Evolutionary conservation across 2,113 vertebrate genomes (phyloP).

Genomic region (Tetraodon nigroviridis): DNA sequence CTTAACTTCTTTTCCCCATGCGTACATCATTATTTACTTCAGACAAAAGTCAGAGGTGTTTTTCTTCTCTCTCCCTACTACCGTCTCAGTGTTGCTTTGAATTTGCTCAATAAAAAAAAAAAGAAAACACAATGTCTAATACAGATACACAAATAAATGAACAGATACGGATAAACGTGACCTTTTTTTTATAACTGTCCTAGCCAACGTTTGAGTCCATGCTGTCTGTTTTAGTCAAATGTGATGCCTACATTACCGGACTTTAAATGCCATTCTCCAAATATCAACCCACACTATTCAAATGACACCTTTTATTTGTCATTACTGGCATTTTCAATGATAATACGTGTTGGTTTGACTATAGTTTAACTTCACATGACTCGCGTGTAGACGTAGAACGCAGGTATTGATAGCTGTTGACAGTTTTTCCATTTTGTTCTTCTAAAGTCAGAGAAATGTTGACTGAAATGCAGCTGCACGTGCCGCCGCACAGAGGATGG

Average conservation of each 20-base stretch:
- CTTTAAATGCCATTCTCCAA: slow-evolving; percentile 46
- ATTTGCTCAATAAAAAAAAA: too few species aligned
- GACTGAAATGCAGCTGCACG: slow-evolving; percentile 50
- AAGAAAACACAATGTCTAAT: too few species aligned
- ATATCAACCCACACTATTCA: slow-evolving; percentile 64
- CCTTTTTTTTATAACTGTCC: too few species aligned
- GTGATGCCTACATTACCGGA: slow-evolving; percentile 24
- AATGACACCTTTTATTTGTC: slow-evolving; percentile 64
- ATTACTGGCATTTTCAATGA: slow-evolving; percentile 62
- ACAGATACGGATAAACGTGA: too few species aligned
- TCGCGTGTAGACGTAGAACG: slow-evolving; percentile 33
- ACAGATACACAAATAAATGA: too few species aligned
- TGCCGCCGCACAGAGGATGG: slow-evolving; percentile 58
- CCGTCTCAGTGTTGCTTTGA: too few species aligned
- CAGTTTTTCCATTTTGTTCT: slow-evolving; percentile 33
- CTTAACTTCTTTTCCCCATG: too few species aligned
- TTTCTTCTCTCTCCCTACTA: too few species aligned
- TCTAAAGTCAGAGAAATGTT: slow-evolving; percentile 28
- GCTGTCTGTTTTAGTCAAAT: slow-evolving; percentile 61
- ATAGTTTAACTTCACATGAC: slow-evolving; percentile 19
- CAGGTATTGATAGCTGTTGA: slow-evolving; percentile 25
- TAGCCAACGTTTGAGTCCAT: slow-evolving; percentile 7
- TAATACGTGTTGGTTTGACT: slow-evolving; percentile 49
- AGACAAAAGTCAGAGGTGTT: too few species aligned
- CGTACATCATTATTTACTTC: too few species aligned